Conservation (phyloP, 2,797 vertebrate species). For the Coreius guichenoti region DNA sequence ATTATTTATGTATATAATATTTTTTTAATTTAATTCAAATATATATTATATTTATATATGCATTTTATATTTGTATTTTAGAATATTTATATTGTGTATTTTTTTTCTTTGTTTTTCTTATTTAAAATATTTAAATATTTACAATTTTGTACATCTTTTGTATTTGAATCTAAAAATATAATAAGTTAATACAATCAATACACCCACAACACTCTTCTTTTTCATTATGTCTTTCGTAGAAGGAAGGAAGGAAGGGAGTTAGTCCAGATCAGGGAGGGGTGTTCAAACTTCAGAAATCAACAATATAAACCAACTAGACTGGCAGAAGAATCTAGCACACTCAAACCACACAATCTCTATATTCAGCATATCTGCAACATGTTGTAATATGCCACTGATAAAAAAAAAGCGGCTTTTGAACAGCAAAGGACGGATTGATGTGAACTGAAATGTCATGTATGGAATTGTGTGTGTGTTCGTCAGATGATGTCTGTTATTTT, state of each 20-base stretch:
- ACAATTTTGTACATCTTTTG: not conserved
- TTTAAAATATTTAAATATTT: not conserved
- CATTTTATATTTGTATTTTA: not conserved
- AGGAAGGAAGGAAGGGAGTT: conserved; percentile 17
- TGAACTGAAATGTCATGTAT: conserved; percentile 59
- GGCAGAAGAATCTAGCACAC: not conserved
- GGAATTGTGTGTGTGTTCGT: conserved; percentile 58
- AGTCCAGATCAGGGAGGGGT: conserved; percentile 10
- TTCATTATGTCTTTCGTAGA: conserved; percentile 1
- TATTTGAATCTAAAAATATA: not conserved
- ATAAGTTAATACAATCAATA: not conserved
- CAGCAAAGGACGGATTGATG: conserved; percentile 5
- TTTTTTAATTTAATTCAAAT: not conserved
- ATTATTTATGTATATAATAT: not conserved
- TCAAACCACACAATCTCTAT: not conserved
- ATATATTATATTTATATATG: no score
- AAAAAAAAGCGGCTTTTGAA: conserved; percentile 15
- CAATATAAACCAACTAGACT: conserved; percentile 26
- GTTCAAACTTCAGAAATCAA: conserved; percentile 7
- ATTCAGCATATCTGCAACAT: not conserved
- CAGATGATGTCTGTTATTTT: conserved; percentile 33
- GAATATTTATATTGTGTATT: not conserved
- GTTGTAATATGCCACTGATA: not conserved
- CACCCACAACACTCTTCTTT: not conserved
- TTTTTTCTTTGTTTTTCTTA: not conserved